phyloP scores from a whole-genome alignment of 35 echinoderm and acorn worm genomes.

The Ptychodera flava region DNA sequence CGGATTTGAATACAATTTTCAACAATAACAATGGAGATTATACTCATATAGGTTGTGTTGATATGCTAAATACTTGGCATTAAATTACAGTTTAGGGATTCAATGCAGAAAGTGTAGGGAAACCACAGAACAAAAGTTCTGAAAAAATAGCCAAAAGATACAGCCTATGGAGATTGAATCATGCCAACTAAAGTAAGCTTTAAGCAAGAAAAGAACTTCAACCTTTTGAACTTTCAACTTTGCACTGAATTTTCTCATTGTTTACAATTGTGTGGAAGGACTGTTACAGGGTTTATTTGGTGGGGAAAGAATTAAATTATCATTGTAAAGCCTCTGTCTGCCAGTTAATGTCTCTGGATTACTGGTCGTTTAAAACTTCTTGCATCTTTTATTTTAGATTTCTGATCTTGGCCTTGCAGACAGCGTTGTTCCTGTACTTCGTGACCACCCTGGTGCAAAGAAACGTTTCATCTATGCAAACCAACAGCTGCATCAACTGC shows the following conservation, averaged over 20 bases:
- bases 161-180: not conserved
- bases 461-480: constrained; percentile 78
- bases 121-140: no score
- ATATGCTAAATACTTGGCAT: no score
- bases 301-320: not conserved
- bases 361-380: no score
- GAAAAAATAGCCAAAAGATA: not conserved
- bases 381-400: constrained; percentile 39
- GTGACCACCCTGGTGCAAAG: constrained; percentile 40
- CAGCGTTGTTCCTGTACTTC: constrained; percentile 39
- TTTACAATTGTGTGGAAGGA: not conserved
- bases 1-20: no score
- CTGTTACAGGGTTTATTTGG: not conserved
- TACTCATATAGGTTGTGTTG: no score
- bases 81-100: no score
- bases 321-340: not conserved
- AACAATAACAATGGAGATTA: no score
- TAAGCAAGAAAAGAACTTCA: not conserved
- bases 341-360: no score
- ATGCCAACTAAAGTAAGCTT: not conserved
- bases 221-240: not conserved
- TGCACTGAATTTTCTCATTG: not conserved
- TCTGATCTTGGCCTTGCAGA: constrained; percentile 25
- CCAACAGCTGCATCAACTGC: constrained; percentile 51
- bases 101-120: no score